Evolutionary conservation across 2,113 vertebrate species (phyloP), one percentile per base, ranked within the genome.

Genomic region (Pseudonaja textilis): DNA sequence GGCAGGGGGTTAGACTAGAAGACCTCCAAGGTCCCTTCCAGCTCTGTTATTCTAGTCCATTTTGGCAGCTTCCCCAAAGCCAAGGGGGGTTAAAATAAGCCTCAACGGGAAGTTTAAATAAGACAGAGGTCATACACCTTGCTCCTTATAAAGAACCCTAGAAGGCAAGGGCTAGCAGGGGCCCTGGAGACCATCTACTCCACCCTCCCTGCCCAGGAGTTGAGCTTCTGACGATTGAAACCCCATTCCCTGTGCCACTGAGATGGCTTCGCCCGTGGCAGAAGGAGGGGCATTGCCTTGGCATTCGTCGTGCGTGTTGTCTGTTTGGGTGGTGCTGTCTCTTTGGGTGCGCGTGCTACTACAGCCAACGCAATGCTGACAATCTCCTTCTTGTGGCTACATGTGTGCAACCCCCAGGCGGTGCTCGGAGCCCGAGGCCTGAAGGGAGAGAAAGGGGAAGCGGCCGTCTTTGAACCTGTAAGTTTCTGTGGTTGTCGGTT

Each of bases 381-480:
- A 91, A 95, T 10, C 45, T 97, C 97, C 94, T 97, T 96, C 94
- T 95, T 98, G 97, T 97, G 97, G 98, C 97, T 98, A 98, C 97
- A 97, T 98, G 97, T 98, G 95, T 99, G 98, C 98, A 97, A 98
- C 97, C 97, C 97, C 97, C 98, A 99, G 99, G 97, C 97, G 85
- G 95, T 97, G n/a, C 96, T 29, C 3, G 97, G 97, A 90, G 93
- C 98, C 95, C 97, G 96, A 92, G 98, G 97, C 92, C 94, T 97
- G 91, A 99, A 99, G 95, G 99, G 99, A 96, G 98, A 99, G 93
- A 99, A 99, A 93, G 99, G 99, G 69, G 98, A 99, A 0, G 97
- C 99, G 9, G 99, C 99, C 0, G 98, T 98, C 74, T 88, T 99
- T 86, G 99, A 99, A 93, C 98, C 99, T 93, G 99, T 99, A 96